phyloP scores from a whole-genome alignment of 2,113 vertebrate genomes.

The Halichoeres trimaculatus region DNA sequence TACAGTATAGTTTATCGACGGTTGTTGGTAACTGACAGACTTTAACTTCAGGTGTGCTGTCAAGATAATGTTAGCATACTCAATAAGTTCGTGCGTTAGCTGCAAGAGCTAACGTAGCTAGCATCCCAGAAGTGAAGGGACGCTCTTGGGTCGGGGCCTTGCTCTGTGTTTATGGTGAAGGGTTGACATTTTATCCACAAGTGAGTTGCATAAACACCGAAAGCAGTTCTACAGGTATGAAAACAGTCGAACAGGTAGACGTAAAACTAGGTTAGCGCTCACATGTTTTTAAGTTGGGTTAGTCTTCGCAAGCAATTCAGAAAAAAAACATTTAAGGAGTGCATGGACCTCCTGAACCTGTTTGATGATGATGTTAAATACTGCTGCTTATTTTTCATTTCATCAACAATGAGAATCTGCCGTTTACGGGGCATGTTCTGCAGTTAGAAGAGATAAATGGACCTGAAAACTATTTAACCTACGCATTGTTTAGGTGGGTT shows the following conservation, averaged over 20 bases:
- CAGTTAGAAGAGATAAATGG: no score
- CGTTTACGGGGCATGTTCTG: no score
- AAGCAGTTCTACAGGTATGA: conserved; percentile 17
- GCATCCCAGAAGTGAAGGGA: conserved; percentile 13
- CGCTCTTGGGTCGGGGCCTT: conserved; percentile 33
- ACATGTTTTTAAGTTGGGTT: not conserved
- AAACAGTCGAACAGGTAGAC: not conserved
- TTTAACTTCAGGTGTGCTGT: conserved; percentile 1
- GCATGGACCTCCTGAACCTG: no score
- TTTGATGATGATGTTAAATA: no score
- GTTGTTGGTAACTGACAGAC: not conserved
- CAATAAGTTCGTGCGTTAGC: conserved; percentile 31
- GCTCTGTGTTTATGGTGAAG: conserved; percentile 43
- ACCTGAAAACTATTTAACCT: no score
- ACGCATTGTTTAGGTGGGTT: no score
- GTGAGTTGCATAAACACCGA: conserved; percentile 24
- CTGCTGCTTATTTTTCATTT: no score
- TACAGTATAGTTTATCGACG: rapidly evolving
- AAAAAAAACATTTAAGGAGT: not conserved
- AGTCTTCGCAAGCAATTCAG: not conserved
- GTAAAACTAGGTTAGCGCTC: not conserved
- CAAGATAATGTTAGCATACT: conserved; percentile 2
- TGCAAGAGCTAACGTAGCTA: conserved; percentile 35
- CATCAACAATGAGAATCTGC: no score
- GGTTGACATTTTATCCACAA: conserved; percentile 38